These are phyloP conservation scores for Drosophila bocki DNA, from an alignment of 1,140 invertebrate genomes.

Conservation along the genomic window DNA sequence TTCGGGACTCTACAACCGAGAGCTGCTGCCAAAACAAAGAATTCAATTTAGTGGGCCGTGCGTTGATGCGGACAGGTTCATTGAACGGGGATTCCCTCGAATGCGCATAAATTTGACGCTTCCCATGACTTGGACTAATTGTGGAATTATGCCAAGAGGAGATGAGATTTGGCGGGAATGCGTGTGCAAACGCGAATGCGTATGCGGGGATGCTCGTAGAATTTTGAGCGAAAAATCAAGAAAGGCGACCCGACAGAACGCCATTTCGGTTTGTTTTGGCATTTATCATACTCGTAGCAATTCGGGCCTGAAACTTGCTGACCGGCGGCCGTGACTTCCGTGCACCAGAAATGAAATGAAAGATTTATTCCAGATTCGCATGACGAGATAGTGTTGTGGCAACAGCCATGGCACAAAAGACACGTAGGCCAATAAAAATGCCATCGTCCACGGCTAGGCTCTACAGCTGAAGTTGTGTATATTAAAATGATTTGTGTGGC, in stretches of 20 bases:
- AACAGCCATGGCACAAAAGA: constrained; percentile 44
- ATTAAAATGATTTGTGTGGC: constrained; percentile 76
- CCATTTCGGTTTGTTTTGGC: constrained; percentile 34
- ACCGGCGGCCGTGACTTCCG: constrained; percentile 71
- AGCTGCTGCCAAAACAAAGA: constrained; percentile 46
- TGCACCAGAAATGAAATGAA: constrained; percentile 66
- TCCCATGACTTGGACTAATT: constrained; percentile 58
- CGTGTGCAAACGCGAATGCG: constrained; percentile 5
- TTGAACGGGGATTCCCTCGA: constrained; percentile 50
- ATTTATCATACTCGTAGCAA: constrained; percentile 45
- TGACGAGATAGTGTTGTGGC: constrained; percentile 69
- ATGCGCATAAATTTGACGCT: constrained; percentile 56
- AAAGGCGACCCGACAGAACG: not conserved
- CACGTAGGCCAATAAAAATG: constrained; percentile 80
- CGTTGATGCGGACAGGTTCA: constrained; percentile 63
- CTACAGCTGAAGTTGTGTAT: constrained; percentile 47
- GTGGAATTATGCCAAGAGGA: constrained; percentile 62
- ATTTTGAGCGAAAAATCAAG: constrained; percentile 26
- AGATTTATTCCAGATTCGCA: constrained; percentile 80
- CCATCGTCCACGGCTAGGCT: constrained; percentile 53
- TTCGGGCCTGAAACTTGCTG: constrained; percentile 42
- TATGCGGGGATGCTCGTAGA: constrained; percentile 1
- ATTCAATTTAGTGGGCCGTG: constrained; percentile 58
- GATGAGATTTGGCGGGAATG: constrained; percentile 9
- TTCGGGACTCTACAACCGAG: not conserved